phyloP scores from a whole-genome alignment of 1,140 invertebrate species.

The Zaprionus capensis region DNA sequence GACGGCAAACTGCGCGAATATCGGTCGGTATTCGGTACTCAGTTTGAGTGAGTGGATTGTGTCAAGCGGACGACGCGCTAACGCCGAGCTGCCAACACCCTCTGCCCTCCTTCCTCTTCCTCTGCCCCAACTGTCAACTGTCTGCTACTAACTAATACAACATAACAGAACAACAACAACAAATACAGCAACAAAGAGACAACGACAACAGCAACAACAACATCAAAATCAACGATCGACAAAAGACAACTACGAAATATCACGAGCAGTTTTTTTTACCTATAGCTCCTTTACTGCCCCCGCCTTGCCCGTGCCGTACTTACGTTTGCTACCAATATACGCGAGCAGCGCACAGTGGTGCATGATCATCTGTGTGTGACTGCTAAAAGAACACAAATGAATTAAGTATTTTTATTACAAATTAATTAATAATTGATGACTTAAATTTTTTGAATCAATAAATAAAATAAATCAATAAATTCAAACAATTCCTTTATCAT shows the following conservation, averaged over 20 bases:
- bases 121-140: constrained; percentile 16
- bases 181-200: constrained; percentile 13
- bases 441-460: neutral
- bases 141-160: constrained; percentile 43
- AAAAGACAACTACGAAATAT: constrained; percentile 71
- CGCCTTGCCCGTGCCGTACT: constrained; percentile 24
- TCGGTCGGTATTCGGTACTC: neutral
- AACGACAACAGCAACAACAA: constrained; percentile 25
- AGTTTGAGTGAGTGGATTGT: constrained; percentile 34
- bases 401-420: neutral
- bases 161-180: neutral
- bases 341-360: constrained; percentile 41
- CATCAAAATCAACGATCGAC: constrained; percentile 58
- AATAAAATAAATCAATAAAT: no score
- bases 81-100: neutral
- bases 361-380: neutral
- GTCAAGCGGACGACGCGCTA: constrained; percentile 22
- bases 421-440: neutral
- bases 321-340: constrained; percentile 52
- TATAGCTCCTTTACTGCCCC: constrained; percentile 33
- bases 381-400: neutral
- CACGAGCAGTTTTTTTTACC: constrained; percentile 44
- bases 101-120: neutral
- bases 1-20: neutral
- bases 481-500: no score